Evolutionary conservation across 2,113 vertebrate species (phyloP).

Genomic region (Triplophysa tibetana): DNA sequence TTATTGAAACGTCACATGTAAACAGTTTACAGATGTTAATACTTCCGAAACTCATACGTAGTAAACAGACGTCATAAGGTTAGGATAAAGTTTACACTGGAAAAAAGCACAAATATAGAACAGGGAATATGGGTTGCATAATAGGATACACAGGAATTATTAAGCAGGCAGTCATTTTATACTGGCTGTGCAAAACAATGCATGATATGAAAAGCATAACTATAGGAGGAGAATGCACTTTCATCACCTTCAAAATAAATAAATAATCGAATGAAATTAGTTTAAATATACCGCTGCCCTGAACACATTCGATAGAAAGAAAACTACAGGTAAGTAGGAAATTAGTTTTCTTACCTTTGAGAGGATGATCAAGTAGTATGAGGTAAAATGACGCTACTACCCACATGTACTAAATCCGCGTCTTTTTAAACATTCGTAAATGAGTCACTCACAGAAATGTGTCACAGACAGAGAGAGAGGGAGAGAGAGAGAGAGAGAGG

Average conservation of each 20-base stretch:
- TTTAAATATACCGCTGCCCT: background rate
- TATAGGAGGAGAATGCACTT: too few species aligned
- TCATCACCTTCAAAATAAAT: background rate
- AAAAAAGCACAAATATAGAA: background rate
- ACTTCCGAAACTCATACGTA: too few species aligned
- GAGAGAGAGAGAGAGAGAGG: background rate
- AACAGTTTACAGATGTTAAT: background rate
- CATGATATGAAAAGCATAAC: background rate
- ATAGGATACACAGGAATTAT: background rate
- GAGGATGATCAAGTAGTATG: background rate
- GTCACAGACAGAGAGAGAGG: background rate
- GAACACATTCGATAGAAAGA: background rate
- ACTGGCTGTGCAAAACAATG: background rate
- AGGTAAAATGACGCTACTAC: background rate
- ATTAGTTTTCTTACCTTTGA: constrained; percentile 30
- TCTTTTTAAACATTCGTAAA: constrained; percentile 6
- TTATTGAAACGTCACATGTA: background rate
- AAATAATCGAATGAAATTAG: background rate
- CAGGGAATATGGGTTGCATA: too few species aligned
- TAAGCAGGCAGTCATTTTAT: background rate
- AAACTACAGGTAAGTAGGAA: background rate
- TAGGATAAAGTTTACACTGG: background rate
- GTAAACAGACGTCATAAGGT: background rate
- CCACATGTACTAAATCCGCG: constrained; percentile 4
- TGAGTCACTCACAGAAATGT: constrained; percentile 10